phyloP scores from a whole-genome alignment of 2,113 vertebrate species.

The Leuciscus idus region DNA sequence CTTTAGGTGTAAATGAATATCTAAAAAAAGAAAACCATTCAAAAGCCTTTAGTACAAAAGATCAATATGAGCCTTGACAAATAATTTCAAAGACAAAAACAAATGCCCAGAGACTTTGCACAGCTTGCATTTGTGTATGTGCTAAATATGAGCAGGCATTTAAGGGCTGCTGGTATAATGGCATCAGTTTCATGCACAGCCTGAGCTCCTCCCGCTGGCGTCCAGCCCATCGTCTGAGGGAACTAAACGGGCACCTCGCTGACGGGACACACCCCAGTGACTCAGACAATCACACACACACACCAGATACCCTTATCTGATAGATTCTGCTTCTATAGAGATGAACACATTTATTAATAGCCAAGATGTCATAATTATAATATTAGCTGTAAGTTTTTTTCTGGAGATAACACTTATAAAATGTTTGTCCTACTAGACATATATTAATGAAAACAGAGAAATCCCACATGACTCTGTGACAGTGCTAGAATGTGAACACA shows the following conservation, averaged over 20 bases:
- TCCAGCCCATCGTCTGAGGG: not conserved
- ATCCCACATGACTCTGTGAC: no score
- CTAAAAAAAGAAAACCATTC: not conserved
- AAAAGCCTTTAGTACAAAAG: not conserved
- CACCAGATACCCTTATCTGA: not conserved
- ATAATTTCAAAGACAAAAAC: not conserved
- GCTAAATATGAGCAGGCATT: not conserved
- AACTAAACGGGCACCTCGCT: not conserved
- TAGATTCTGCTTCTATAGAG: not conserved
- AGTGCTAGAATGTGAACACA: no score
- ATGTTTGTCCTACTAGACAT: no score
- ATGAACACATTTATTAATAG: not conserved
- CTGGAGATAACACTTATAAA: no score
- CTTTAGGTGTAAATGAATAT: not conserved
- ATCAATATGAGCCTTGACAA: not conserved
- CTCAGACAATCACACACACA: not conserved
- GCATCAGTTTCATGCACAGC: not conserved
- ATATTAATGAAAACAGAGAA: no score
- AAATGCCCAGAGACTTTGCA: not conserved
- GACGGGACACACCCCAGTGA: not conserved
- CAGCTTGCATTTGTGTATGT: not conserved
- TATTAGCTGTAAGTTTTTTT: no score
- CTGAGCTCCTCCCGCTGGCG: not conserved
- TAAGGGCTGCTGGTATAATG: not conserved
- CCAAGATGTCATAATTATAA: not conserved